Base-by-base conservation (phyloP, 2,113 vertebrate species). In the Nanger granti region DNA sequence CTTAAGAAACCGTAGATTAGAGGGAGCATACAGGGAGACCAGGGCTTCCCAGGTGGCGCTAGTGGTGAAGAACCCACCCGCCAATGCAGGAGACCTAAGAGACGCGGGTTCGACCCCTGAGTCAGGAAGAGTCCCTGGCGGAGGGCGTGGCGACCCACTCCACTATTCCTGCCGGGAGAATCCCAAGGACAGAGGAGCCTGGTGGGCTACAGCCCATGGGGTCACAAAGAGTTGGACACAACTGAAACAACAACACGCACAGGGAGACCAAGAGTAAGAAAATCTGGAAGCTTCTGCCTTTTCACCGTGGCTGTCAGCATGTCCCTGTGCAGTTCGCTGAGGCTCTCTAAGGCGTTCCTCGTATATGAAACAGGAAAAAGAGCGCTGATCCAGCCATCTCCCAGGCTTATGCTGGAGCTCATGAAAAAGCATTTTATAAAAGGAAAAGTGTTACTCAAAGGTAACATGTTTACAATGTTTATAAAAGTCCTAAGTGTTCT, bases 401-500 rank as follows among this genome's bases (percentile, higher is more conserved):
- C 62, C 87, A 34, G 44, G 22, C 47, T 60, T 73, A 29, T 24
- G 15, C 3, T 31, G 84, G 76, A 84, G 37, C 34, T 57, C 85
- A 84, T 5, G 4, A 29, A 47, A 83, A 87, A 92, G 57, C 10
- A 55, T 84, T 94, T 52, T 62, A 7, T 84, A 83, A 87, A 52
- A 79, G 69, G 82, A 93, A 69, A 87, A 64, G 22, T 10, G 57
- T n/a, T 49, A 47, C n/a, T 24, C 69, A 24, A 41, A 37, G 20
- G 34, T 69, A 37, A 73, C 69, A 73, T 47, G 4, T 83, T 87
- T 93, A 95, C 4, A 31, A 54, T 59, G 83, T 93, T 91, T 79
- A n/a, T 64, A 44, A 52, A 95, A 88, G 57, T 80, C 64, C 17
- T 15, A 87, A 64, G 26, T 91, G 22, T 60, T 92, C 94, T 87